Evolutionary conservation across 2,888 invertebrate species (phyloP), one percentile per base, ranked within the genome.

Genomic region (Prenolepis imparis): DNA sequence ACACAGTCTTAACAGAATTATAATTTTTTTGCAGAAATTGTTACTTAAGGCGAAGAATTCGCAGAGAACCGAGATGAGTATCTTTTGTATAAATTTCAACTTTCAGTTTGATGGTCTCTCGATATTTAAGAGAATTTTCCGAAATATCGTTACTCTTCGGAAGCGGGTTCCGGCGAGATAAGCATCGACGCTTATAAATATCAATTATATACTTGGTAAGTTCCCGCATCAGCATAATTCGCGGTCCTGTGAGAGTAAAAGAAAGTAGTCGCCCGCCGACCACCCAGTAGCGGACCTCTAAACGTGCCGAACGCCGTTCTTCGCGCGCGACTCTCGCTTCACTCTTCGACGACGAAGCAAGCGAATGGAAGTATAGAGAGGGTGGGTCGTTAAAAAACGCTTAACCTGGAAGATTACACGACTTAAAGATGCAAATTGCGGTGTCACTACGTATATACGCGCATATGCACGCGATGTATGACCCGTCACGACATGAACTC

Each of bases 131-230:
- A 55, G 5, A 39, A 28, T 21, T 75, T 12, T 48, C 32, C 18
- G 28, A 68, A 77, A 57, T 78, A 55, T 77, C 41, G 77, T 41
- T 18, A 8, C 28, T 41, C 39, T 24, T 67, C 24, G 75, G 36
- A 64, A 32, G 68, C 39, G n/a, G 77, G 39, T 28, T 68, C 41
- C 63, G 9, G 32, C 18, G 28, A 15, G n/a, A 48, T 18, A n/a
- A 6, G 18, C 39, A 52, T 32, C 72, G 59, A 41, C 84, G 92
- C 92, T 92, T 92, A 92, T 93, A 94, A 94, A 94, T 93, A 93
- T 93, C 94, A 94, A 94, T 94, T 94, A 94, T 92, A 92, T 91
- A 92, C 91, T 92, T 91, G 86, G 92, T 92, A 93, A 93, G 92
- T 92, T 90, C 90, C 85, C 82, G 89, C 90, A 94, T 94, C 94